Conservation (phyloP, 1,140 invertebrate genomes). For the Musca vetustissima region DNA sequence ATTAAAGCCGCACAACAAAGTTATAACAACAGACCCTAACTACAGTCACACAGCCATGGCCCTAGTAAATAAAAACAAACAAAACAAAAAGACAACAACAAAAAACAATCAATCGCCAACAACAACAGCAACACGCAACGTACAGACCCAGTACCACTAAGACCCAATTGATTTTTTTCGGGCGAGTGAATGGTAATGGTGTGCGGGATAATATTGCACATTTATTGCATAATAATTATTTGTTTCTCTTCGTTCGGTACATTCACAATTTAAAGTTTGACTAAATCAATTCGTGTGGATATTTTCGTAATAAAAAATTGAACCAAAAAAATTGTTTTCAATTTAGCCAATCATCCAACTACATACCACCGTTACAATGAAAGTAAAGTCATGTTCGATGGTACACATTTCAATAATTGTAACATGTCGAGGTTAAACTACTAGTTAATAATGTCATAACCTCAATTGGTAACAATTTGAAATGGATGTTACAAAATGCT, state of each 20-base stretch:
- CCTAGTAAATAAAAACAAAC: neutral
- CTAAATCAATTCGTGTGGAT: too few relatives aligned
- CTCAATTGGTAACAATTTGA: too few relatives aligned
- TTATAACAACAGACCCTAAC: neutral
- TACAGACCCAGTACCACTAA: neutral
- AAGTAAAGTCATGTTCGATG: too few relatives aligned
- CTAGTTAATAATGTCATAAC: too few relatives aligned
- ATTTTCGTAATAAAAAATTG: too few relatives aligned
- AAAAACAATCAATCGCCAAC: neutral
- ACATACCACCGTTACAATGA: too few relatives aligned
- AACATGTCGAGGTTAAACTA: too few relatives aligned
- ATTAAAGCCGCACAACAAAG: neutral
- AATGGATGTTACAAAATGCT: too few relatives aligned
- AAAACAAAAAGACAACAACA: neutral
- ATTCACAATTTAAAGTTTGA: constrained; percentile 10
- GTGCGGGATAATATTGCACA: constrained; percentile 11
- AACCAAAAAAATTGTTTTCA: too few relatives aligned
- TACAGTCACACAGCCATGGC: neutral
- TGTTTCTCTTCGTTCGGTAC: neutral
- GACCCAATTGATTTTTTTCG: constrained; percentile 11
- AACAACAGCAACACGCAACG: neutral
- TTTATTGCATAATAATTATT: constrained; percentile 19
- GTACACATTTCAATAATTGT: too few relatives aligned
- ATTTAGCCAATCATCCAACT: too few relatives aligned
- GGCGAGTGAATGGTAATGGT: neutral